Percentiles rank a stretch among this genome's conserved stretches.
Evolutionary conservation across 2,888 invertebrate genomes (phyloP).

Genomic region (Caenorhabditis sulstoni): DNA sequence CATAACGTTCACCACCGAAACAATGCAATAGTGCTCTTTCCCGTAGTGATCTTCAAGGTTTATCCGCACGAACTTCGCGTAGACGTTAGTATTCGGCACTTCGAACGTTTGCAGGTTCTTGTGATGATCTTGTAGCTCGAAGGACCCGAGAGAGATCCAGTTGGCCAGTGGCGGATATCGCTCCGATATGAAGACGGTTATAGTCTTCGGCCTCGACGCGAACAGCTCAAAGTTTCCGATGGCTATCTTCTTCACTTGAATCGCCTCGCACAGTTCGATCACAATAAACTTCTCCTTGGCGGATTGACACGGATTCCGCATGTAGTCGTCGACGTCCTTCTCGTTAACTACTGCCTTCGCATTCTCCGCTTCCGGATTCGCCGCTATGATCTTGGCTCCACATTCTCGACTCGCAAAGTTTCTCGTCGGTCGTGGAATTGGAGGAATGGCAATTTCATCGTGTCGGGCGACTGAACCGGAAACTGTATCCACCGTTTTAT

Average conservation of each 20-base stretch:
- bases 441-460: slow-evolving; percentile 26
- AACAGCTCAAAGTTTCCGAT: slow-evolving; percentile 98
- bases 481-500: slow-evolving; percentile 16
- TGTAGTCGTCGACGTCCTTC: slow-evolving; percentile 89
- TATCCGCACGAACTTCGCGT: slow-evolving; percentile 89
- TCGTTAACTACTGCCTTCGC: slow-evolving; percentile 87
- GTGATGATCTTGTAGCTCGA: slow-evolving; percentile 61
- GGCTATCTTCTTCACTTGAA: slow-evolving; percentile 90
- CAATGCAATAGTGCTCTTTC: slow-evolving; percentile 96
- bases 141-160: slow-evolving; percentile 54
- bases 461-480: slow-evolving; percentile 8
- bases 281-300: slow-evolving; percentile 85
- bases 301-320: slow-evolving; percentile 93
- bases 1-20: slow-evolving; percentile 94
- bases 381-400: slow-evolving; percentile 94
- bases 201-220: slow-evolving; percentile 91
- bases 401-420: slow-evolving; percentile 91
- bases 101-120: slow-evolving; percentile 74
- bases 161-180: slow-evolving; percentile 85
- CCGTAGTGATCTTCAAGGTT: slow-evolving; percentile 96
- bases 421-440: slow-evolving; percentile 54
- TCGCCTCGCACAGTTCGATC: slow-evolving; percentile 96
- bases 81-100: slow-evolving; percentile 84
- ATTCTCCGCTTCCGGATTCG: slow-evolving; percentile 93
- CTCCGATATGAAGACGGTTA: slow-evolving; percentile 86